Conservation (phyloP, 23 tunicate genomes). For the Trididemnum miniatum region DNA sequence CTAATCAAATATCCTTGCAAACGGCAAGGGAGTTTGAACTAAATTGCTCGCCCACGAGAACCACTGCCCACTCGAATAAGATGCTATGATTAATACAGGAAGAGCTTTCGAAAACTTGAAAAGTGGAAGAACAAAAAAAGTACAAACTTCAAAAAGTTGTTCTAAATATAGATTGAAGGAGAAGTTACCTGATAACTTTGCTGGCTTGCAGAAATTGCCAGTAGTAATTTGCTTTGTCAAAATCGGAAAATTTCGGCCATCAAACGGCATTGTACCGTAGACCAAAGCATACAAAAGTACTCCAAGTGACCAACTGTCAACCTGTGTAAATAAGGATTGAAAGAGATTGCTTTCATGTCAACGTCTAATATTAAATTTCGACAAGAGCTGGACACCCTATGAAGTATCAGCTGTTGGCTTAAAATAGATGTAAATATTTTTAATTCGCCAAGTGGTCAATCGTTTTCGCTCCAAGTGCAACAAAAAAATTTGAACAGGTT, state of each 20-base stretch:
- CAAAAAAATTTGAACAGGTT: constrained; percentile 6
- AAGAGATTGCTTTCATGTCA: not conserved
- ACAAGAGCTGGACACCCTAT: too few species aligned
- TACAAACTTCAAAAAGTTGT: not conserved
- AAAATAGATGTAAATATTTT: too few species aligned
- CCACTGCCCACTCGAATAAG: too few species aligned
- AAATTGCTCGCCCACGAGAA: too few species aligned
- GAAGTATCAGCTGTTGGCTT: too few species aligned
- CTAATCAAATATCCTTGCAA: too few species aligned
- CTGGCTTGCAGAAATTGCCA: constrained; percentile 37
- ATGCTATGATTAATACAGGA: too few species aligned
- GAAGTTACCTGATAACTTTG: constrained; percentile 24
- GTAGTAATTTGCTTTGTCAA: constrained; percentile 65
- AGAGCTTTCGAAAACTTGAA: not conserved
- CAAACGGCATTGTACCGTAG: constrained; percentile 90
- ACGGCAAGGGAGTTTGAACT: too few species aligned
- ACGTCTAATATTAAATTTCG: too few species aligned
- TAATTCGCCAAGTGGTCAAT: too few species aligned
- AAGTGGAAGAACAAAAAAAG: not conserved
- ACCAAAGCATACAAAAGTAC: constrained; percentile 78
- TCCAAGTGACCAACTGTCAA: constrained; percentile 91
- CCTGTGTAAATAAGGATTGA: constrained; percentile 35
- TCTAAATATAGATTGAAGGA: constrained; percentile 6
- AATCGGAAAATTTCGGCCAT: constrained; percentile 54
- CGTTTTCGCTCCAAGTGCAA: not conserved